phyloP scores from a whole-genome alignment of 1,140 invertebrate species.

The Dufourea novaeangliae region DNA sequence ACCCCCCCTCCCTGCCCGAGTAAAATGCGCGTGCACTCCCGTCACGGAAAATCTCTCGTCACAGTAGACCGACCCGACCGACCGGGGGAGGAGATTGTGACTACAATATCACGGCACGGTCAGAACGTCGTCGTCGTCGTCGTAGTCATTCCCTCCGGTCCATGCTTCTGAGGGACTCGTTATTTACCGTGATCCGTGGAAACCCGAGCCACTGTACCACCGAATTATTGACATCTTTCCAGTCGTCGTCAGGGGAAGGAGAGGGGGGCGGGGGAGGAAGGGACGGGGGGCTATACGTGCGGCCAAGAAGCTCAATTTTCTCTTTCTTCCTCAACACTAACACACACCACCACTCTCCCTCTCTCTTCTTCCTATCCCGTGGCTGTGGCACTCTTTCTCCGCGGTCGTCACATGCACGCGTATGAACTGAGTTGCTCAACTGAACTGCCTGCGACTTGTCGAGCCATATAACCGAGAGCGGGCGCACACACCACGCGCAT shows the following conservation, averaged over 20 bases:
- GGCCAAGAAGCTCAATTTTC: too few species aligned
- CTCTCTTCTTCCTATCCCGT: slow-evolving; percentile 28
- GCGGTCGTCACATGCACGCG: slow-evolving; percentile 59
- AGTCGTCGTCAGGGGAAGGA: too few species aligned
- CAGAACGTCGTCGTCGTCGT: slow-evolving; percentile 25
- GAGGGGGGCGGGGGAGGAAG: too few species aligned
- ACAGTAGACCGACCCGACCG: slow-evolving; percentile 32
- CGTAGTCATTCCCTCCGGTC: too few species aligned
- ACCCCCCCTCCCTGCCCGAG: too few species aligned
- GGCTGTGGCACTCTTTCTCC: slow-evolving; percentile 27
- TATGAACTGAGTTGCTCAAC: slow-evolving; percentile 64
- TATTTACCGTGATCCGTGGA: slow-evolving; percentile 15
- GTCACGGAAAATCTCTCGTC: slow-evolving; percentile 43
- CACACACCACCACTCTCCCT: slow-evolving; percentile 2
- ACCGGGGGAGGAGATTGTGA: slow-evolving; percentile 38
- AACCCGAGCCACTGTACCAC: slow-evolving; percentile 30
- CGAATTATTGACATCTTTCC: slow-evolving; percentile 75
- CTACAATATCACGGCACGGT: slow-evolving; percentile 35
- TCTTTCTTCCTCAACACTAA: slow-evolving; percentile 14
- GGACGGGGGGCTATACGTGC: too few species aligned
- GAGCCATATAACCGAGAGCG: slow-evolving; percentile 56
- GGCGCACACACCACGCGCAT: slow-evolving; percentile 12
- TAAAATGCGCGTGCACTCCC: slow-evolving; percentile 39
- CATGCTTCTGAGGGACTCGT: background rate
- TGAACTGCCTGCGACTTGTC: slow-evolving; percentile 64